phyloP scores from a whole-genome alignment of 2,797 vertebrate species.

The Siniperca obscura region DNA sequence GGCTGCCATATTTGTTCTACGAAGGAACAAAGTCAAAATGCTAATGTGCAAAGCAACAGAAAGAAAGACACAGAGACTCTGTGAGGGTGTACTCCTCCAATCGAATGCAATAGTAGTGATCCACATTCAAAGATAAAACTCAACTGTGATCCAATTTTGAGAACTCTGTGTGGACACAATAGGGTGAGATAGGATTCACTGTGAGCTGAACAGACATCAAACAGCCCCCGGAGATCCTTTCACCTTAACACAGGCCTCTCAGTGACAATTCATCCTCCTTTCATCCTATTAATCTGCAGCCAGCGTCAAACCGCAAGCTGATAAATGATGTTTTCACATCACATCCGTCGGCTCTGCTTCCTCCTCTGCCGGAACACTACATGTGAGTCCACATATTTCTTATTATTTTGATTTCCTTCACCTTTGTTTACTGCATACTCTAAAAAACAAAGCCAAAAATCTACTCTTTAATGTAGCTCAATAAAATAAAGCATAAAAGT shows the following conservation, averaged over 20 bases:
- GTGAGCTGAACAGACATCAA: slow-evolving; percentile 66
- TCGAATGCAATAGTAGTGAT: slow-evolving; percentile 57
- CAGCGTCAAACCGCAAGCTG: slow-evolving; percentile 52
- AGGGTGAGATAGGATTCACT: slow-evolving; percentile 62
- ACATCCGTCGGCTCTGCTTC: slow-evolving; percentile 30
- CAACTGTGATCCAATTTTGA: slow-evolving; percentile 70
- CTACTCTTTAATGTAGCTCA: background rate
- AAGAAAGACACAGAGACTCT: slow-evolving; percentile 23
- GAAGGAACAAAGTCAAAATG: slow-evolving; percentile 37
- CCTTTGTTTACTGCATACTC: slow-evolving; percentile 10
- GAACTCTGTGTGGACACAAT: slow-evolving; percentile 63
- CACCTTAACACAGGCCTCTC: slow-evolving; percentile 57
- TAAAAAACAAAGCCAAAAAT: background rate
- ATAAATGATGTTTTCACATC: slow-evolving; percentile 59
- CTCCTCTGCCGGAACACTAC: slow-evolving; percentile 8
- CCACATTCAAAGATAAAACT: slow-evolving; percentile 62
- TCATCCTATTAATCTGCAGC: slow-evolving; percentile 57
- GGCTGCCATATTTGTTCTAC: slow-evolving; percentile 24
- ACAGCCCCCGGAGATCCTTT: slow-evolving; percentile 62
- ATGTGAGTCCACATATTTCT: background rate
- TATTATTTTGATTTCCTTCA: slow-evolving; percentile 39
- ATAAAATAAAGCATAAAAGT: background rate
- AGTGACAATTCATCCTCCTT: slow-evolving; percentile 61
- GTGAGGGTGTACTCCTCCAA: slow-evolving; percentile 21
- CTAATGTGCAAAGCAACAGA: slow-evolving; percentile 42